Evolutionary conservation across 2,888 invertebrate species (phyloP), one percentile per base, ranked within the genome.

Genomic region (Eustalomyia histrio): DNA sequence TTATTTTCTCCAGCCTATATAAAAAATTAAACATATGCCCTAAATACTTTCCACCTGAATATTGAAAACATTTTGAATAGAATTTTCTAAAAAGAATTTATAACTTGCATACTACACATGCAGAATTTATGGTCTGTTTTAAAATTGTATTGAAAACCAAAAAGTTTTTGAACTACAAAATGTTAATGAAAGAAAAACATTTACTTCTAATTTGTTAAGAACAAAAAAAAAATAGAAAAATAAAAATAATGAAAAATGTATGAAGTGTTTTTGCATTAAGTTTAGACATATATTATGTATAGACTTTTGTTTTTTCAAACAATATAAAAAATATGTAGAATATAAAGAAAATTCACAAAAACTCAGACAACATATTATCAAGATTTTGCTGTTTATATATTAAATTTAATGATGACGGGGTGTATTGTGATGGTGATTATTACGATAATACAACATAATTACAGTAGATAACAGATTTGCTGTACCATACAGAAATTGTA

Each of bases 121-220:
- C 7, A 6, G 29, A 6, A 29, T 29, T 29, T 29, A 29, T 29
- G 29, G 3, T 29, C 1, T 29, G 3, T 29, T 21, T 29, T 29
- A 29, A 6, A 29, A 29, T 29, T 29, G 3, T 29, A 29, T 29
- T 29, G 7, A 29, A 29, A 29, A 29, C 29, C 29, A 16, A 16
- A 57, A 12, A 29, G 16, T 47, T 21, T 14, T 29, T 7, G 21
- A 29, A 55, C 24, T 29, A 14, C 29, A 14, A 17, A 63, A 24
- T 4, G 5, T 16, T 24, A 39, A 76, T 52, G 12, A 33, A 55
- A 24, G 58, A 50, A 33, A 18, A 63, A 63, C 17, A 73, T 63
- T 63, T 61, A n/a, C 14, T n/a, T 67, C 29, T 24, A 79, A 60
- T 74, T 79, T 69, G 52, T 74, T 64, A 43, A 39, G 50, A 64